These are phyloP conservation scores for Proterorhinus semilunaris DNA, from an alignment of 2,113 vertebrate species.

Conservation along the genomic window DNA sequence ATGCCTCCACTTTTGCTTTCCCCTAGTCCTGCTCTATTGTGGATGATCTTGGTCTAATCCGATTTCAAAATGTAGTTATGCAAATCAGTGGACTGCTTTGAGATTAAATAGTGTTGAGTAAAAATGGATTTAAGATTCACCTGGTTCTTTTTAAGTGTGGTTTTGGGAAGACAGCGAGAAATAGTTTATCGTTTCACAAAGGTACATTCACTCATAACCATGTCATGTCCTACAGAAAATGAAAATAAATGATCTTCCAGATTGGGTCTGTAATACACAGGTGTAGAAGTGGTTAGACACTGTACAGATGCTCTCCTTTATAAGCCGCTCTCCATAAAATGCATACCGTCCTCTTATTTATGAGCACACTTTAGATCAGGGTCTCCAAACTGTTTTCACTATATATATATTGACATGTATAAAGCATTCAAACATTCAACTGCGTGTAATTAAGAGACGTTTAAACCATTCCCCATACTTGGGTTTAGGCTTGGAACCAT, in stretches of 20 bases:
- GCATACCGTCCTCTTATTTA: not conserved
- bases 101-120: not conserved
- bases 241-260: constrained; percentile 4
- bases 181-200: not conserved
- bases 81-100: constrained; percentile 6
- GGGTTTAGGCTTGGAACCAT: too few species aligned
- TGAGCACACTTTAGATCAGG: not conserved
- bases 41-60: constrained; percentile 6
- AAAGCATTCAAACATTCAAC: too few species aligned
- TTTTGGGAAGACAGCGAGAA: not conserved
- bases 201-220: too few species aligned
- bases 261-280: constrained; percentile 36
- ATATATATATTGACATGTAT: too few species aligned
- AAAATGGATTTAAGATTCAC: not conserved
- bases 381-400: not conserved
- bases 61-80: constrained; percentile 6
- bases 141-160: not conserved
- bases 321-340: not conserved
- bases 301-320: not conserved
- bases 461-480: too few species aligned
- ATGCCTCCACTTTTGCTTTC: constrained; percentile 6
- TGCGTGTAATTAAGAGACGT: too few species aligned
- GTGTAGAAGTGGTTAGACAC: not conserved
- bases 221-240: too few species aligned
- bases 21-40: constrained; percentile 1